Conservation (phyloP, 2,888 invertebrate genomes). For the Drosophila antonietae region DNA sequence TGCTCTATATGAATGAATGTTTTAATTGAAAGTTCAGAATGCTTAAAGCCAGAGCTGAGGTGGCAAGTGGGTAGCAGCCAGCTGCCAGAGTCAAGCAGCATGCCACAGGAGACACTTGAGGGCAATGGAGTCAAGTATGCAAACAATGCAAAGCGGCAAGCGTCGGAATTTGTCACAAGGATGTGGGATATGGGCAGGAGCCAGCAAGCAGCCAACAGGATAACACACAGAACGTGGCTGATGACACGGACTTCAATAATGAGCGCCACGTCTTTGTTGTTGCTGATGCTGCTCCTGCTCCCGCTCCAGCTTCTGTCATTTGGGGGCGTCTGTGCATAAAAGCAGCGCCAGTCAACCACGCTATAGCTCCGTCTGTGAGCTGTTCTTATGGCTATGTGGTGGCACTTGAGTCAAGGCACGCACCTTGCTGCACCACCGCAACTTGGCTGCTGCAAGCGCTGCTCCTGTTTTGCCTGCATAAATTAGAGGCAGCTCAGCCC, state of each 20-base stretch:
- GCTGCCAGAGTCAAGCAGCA: conserved; percentile 10
- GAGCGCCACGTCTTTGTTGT: conserved; percentile 57
- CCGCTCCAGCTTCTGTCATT: conserved; percentile 15
- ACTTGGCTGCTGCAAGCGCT: conserved; percentile 23
- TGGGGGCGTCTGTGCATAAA: conserved; percentile 67
- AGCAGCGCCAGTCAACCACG: conserved; percentile 36
- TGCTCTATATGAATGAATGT: conserved; percentile 30
- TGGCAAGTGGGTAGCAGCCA: not conserved
- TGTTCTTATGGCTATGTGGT: conserved; percentile 16
- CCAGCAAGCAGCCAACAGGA: conserved; percentile 33
- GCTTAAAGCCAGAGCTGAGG: conserved; percentile 28
- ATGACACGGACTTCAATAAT: conserved; percentile 75
- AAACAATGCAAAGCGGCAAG: conserved; percentile 72
- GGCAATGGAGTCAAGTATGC: conserved; percentile 76
- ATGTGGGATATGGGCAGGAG: conserved; percentile 19
- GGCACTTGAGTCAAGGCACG: conserved; percentile 50
- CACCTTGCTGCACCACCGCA: conserved; percentile 44
- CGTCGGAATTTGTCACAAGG: conserved; percentile 65
- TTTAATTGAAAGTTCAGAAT: conserved; percentile 55
- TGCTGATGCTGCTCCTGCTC: conserved; percentile 15
- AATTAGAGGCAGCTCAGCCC: conserved; percentile 60
- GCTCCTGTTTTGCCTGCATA: conserved; percentile 50
- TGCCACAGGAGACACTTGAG: conserved; percentile 62
- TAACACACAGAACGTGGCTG: conserved; percentile 51
- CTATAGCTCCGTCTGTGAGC: conserved; percentile 16